Percentiles rank a stretch among this genome's conserved stretches.
Evolutionary conservation across 2,797 vertebrate species (phyloP).

Genomic region (Silurus aristotelis): DNA sequence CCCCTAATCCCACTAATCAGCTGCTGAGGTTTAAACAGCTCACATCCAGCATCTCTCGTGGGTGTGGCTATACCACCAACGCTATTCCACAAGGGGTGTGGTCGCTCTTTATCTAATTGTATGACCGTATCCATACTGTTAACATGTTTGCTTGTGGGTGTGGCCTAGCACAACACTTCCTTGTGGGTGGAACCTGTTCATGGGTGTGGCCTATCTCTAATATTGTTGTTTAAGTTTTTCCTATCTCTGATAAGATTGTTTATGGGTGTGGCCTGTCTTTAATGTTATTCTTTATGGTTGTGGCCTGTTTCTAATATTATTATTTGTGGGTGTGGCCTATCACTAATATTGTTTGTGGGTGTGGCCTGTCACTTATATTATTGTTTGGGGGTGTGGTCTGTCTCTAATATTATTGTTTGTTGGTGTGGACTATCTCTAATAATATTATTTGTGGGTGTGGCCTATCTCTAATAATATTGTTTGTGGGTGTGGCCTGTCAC

Average conservation of each 20-base stretch:
- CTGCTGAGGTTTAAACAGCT: neutral
- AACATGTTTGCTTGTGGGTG: no score
- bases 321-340: neutral
- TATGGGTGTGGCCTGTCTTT: neutral
- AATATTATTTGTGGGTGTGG: neutral
- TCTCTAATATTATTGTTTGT: neutral
- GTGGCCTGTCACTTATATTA: neutral
- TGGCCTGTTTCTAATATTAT: neutral
- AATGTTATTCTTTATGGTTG: neutral
- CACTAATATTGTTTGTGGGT: neutral
- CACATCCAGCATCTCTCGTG: neutral
- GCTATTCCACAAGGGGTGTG: no score
- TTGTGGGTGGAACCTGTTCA: no score
- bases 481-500: neutral
- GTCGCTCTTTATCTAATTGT: no score
- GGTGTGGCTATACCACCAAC: neutral
- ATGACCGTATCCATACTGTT: no score
- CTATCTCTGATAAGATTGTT: neutral
- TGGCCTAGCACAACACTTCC: no score
- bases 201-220: no score
- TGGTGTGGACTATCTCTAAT: neutral
- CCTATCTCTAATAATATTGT: neutral
- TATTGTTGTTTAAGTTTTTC: neutral
- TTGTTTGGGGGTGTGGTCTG: neutral
- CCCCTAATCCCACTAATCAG: neutral